phyloP scores from a whole-genome alignment of 2,113 vertebrate species.

The Meriones unguiculatus region DNA sequence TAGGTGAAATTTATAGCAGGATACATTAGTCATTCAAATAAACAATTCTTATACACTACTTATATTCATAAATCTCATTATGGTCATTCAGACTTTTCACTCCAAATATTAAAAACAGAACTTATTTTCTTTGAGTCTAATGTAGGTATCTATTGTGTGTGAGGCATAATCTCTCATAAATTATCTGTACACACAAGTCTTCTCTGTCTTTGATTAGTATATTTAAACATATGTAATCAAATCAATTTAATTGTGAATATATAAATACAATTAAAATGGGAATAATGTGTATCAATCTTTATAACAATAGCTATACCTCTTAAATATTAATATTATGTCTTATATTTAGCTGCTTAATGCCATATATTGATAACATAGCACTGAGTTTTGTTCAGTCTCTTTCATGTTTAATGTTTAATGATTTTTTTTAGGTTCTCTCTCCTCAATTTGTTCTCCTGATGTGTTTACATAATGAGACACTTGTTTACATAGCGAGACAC shows the following conservation, averaged over 20 bases:
- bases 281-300: neutral
- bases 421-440: neutral
- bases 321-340: neutral
- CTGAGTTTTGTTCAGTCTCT: neutral
- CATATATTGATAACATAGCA: neutral
- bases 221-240: constrained; percentile 15
- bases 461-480: neutral
- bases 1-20: neutral
- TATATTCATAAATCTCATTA: neutral
- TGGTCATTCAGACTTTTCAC: neutral
- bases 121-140: neutral
- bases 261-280: constrained; percentile 37
- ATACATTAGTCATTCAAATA: neutral
- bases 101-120: constrained; percentile 37
- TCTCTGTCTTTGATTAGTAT: neutral
- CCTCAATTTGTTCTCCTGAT: neutral
- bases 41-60: neutral
- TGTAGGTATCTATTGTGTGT: neutral
- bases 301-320: neutral
- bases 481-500: neutral
- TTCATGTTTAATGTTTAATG: neutral
- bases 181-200: neutral
- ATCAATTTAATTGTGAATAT: neutral
- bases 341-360: neutral
- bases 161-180: neutral